Base-by-base conservation (phyloP, 2,888 invertebrate genomes). In the Rambutsinella grinnellia region DNA sequence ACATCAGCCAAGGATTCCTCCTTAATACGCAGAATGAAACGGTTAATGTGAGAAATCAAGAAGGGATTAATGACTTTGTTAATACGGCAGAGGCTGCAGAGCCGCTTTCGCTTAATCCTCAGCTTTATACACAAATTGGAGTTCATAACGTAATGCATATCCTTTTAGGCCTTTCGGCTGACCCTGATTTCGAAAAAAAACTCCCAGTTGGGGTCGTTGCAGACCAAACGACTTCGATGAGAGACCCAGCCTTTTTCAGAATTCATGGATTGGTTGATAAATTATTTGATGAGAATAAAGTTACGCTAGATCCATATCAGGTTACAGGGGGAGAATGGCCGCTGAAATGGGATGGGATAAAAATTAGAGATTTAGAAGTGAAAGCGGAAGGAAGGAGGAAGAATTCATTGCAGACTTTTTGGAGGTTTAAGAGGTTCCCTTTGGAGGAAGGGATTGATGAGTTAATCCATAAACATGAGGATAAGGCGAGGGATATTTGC, bases 221-320 rank as follows among this genome's bases (percentile, higher is more conserved):
- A 0, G 94, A 94, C 85, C 90, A 93, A 0, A 90, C 93, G 0
- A 94, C 94, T 0, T 93, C 94, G 0, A 94, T 95, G 94, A 89
- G 66, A 27, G 95, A 95, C 87, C 94, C 95, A 0, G 87, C 93
- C 23, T 95, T 95, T 88, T 95, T 94, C 87, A 91, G 93, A 85
- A 94, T 93, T 93, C 95, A 95, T 85, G 89, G 92, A 0, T 92
- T 90, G 85, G 88, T 94, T 19, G 93, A 95, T 84, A 92, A 93
- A 82, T 87, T 95, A 36, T 94, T 94, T 89, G 89, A 90, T 81
- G 89, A 91, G 80, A 91, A 92, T 87, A 95, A 95, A 87, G 88
- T 88, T 75, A 91, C 91, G 15, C 87, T 95, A 28, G 88, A 91
- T 0, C 89, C 91, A 2, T 95, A 95, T 51, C 51, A 69, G 27